These are phyloP conservation scores for Neoscelio sp. DNA, from an alignment of 2,888 invertebrate genomes.

Conservation along the genomic window DNA sequence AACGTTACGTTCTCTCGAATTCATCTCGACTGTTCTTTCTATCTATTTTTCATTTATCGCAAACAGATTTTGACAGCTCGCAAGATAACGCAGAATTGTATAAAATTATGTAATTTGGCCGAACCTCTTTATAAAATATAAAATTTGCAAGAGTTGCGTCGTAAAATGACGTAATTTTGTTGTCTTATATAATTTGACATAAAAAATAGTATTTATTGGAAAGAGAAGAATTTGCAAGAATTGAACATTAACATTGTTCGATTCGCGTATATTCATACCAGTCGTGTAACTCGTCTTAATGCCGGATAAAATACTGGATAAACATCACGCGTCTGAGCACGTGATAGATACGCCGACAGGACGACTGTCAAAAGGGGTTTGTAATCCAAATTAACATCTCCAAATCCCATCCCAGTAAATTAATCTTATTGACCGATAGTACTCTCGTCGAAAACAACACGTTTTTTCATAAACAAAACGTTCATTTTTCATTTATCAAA, in stretches of 20 bases:
- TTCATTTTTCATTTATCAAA: background rate
- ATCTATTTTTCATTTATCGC: constrained; percentile 1
- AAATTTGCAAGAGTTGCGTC: too few relatives aligned
- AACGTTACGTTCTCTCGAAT: background rate
- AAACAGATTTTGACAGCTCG: constrained; percentile 7
- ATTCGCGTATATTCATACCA: too few relatives aligned
- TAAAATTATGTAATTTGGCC: background rate
- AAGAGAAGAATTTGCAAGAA: too few relatives aligned
- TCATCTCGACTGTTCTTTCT: background rate
- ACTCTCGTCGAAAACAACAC: constrained; percentile 9
- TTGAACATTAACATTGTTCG: too few relatives aligned
- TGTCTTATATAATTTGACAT: too few relatives aligned
- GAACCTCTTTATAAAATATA: too few relatives aligned
- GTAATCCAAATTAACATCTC: constrained; percentile 48
- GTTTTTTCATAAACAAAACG: background rate
- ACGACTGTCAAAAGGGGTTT: constrained; percentile 20
- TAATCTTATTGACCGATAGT: constrained; percentile 34
- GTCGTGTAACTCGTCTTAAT: too few relatives aligned
- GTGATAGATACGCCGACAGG: constrained; percentile 11
- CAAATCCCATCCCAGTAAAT: constrained; percentile 7
- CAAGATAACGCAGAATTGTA: background rate
- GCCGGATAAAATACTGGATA: too few relatives aligned
- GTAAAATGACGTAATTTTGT: too few relatives aligned
- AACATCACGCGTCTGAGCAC: constrained; percentile 14
- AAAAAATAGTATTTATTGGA: too few relatives aligned